A percentile compares a stretch with the other conserved stretches of the same genome.
Conservation (phyloP, 1,140 invertebrate species). For the Lucilia sericata region DNA sequence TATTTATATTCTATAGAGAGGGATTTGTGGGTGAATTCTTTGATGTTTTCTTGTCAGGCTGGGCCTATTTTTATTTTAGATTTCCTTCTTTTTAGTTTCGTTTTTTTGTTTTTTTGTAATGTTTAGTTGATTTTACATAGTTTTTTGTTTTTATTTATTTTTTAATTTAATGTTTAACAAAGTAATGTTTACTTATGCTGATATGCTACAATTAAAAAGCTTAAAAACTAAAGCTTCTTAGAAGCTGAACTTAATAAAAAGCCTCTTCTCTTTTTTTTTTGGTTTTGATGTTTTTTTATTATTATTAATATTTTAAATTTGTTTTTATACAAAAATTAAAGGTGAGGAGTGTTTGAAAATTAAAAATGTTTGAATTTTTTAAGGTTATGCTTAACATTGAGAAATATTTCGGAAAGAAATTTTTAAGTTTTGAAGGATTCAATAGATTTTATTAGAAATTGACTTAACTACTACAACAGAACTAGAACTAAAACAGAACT, state of each 20-base stretch:
- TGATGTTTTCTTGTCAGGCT: neutral
- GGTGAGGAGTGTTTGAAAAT: neutral
- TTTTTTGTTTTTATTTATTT: neutral
- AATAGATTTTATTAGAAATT: too few species aligned
- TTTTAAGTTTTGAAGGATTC: too few species aligned
- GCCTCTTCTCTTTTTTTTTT: constrained; percentile 29
- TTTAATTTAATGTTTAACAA: constrained; percentile 36
- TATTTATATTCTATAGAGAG: too few species aligned
- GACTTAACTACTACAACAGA: too few species aligned
- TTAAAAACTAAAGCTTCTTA: constrained; percentile 56
- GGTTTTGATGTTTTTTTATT: neutral
- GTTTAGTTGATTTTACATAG: neutral
- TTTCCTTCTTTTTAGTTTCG: neutral
- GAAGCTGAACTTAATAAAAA: constrained; percentile 51
- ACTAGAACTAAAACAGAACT: too few species aligned
- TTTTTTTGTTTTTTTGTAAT: constrained; percentile 1
- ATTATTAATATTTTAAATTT: neutral
- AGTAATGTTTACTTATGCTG: constrained; percentile 40
- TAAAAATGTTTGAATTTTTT: neutral
- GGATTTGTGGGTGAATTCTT: too few species aligned
- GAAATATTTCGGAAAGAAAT: too few species aligned
- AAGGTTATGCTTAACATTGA: too few species aligned
- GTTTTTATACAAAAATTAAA: constrained; percentile 15
- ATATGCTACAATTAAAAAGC: constrained; percentile 43
- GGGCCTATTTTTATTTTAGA: neutral